Evolutionary conservation across 2,888 invertebrate species (phyloP), one percentile per base, ranked within the genome.

Genomic region (Drosophila tripunctata): DNA sequence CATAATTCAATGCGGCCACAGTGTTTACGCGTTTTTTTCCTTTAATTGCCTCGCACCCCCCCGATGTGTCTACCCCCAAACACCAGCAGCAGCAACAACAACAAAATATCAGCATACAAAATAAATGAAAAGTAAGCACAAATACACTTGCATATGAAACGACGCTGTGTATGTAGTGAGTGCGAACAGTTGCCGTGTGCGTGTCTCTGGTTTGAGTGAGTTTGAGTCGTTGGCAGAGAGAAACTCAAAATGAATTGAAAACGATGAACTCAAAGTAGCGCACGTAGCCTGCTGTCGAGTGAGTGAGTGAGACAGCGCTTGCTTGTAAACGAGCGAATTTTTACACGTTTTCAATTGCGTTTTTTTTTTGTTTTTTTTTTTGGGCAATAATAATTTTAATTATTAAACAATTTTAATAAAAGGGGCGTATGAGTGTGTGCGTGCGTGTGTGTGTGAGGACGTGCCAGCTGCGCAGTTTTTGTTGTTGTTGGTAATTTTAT

Each of bases 181-280:
- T 30, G 52, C n/a, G n/a, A n/a, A n/a, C n/a, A n/a, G n/a, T n/a
- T 47, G 44, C 24, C 14, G 19, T 61, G 57, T 52, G 44, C 68
- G 63, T 44, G 48, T 54, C 33, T 43, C 66, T 51, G 52, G n/a
- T 69, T 57, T 74, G 62, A 61, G 65, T 70, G 69, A 51, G 47
- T 70, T 68, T 60, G 67, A 38, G 44, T 50, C 45, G 36, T 47
- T 57, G 48, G 19, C n/a, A 22, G 67, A 75, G 83, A 83, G 87
- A 82, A 85, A 83, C 80, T 85, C 75, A 85, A 87, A 87, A 75
- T 71, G 80, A 88, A 83, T 87, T 83, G 82, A 87, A 83, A 87
- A 83, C 83, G 87, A 88, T 87, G 83, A 83, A 83, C 88, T 87
- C 75, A 85, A 83, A 83, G 85, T 83, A 83, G 83, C 82, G 71